Evolutionary conservation across 2,797 vertebrate genomes (phyloP), one percentile per base, ranked within the genome.

Genomic region (Enteromius radiatus): DNA sequence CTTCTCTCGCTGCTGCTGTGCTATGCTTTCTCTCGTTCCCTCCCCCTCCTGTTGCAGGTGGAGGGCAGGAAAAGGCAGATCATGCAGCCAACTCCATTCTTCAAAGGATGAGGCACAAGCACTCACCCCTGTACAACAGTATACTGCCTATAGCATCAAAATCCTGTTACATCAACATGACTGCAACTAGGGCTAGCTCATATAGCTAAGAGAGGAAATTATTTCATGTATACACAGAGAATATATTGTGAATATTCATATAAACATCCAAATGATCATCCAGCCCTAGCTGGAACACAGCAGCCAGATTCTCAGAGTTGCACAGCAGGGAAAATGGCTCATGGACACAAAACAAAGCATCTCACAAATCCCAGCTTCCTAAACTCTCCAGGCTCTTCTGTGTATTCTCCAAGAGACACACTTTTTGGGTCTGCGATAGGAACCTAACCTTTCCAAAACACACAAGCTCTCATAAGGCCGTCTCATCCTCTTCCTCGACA

Each of bases 1-100:
- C 84, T 85, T 85, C 81, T 88, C 85, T 70, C 7, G 15, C 36
- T 59, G 73, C 63, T 64, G 43, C 81, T 56, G 63, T 84, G 79
- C 64, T 54, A 59, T n/a, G 1, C 76, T 79, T 26, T 82, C 59
- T 78, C 83, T 78, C 84, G 65, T 84, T 86, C 79, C 65, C 63
- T 87, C 67, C 84, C 59, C 69, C 76, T 85, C 84, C 81, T 81
- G 84, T 80, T 52, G 11, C 41, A 74, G 9, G 43, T 38, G 47
- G 56, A 64, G 21, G 31, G 41, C 76, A 65, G n/a, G 33, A 82
- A 74, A 26, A 65, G 84, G 49, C 43, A 61, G 73, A 80, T 80
- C 64, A 28, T 69, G 21, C 65, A 36, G 38, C 49, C 23, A 17
- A 54, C 54, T 73, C 23, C 67, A 75, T 78, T 52, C 49, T 85